Percentiles rank a stretch among this genome's conserved stretches.
Conservation (phyloP, 1,140 invertebrate species). For the Trichomalopsis sarcophagae region DNA sequence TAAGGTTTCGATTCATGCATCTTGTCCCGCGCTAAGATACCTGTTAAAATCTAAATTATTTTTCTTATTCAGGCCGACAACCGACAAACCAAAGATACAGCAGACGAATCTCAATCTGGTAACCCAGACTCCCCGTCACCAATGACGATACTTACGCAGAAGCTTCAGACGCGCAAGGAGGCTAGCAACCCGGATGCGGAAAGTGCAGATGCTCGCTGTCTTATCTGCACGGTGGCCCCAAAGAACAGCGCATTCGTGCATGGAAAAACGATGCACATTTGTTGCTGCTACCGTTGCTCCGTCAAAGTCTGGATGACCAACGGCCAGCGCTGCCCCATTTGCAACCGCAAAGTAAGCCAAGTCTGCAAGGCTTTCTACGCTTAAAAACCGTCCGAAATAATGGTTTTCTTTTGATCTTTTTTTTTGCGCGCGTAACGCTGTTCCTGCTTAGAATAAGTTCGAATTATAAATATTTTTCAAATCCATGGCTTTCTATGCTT, state of each 20-base stretch:
- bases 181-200: background rate
- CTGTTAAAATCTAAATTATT: background rate
- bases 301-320: constrained; percentile 78
- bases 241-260: constrained; percentile 82
- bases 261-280: constrained; percentile 78
- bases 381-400: constrained; percentile 51
- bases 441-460: background rate
- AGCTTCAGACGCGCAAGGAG: background rate
- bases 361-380: constrained; percentile 76
- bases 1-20: background rate
- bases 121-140: background rate
- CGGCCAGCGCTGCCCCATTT: constrained; percentile 79
- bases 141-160: constrained; percentile 11
- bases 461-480: background rate
- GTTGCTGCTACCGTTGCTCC: constrained; percentile 82
- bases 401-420: constrained; percentile 3
- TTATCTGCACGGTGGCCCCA: constrained; percentile 77
- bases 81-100: constrained; percentile 21
- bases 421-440: background rate
- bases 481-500: background rate
- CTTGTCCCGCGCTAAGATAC: no score
- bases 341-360: constrained; percentile 80
- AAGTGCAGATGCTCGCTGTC: constrained; percentile 69
- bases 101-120: background rate
- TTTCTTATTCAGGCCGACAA: background rate